A percentile compares a stretch with the other conserved stretches of the same genome.
Evolutionary conservation across 2,888 invertebrate species (phyloP).

Genomic region (Lochmaea crataegi): DNA sequence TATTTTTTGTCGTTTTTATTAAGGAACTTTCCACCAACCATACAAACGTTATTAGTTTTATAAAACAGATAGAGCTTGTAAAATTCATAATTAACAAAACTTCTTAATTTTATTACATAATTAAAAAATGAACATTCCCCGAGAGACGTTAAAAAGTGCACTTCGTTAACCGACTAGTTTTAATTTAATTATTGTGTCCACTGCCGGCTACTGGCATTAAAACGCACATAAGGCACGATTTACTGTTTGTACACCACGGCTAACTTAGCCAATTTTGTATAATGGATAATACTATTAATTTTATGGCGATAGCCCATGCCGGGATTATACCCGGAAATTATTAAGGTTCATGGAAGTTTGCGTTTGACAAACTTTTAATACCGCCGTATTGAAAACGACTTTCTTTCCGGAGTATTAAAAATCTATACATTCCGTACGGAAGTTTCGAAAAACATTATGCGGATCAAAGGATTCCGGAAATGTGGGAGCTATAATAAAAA

Average conservation of each 20-base stretch:
- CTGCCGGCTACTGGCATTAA: constrained; percentile 1
- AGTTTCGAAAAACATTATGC: too few species aligned
- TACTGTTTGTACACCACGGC: constrained; percentile 3
- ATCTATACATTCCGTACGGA: not conserved
- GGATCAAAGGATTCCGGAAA: too few species aligned
- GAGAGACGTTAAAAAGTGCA: not conserved
- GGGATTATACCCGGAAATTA: not conserved
- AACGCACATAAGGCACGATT: constrained; percentile 1
- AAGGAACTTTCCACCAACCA: too few species aligned
- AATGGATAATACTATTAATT: constrained; percentile 3
- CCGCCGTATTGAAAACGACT: not conserved
- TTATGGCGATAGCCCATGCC: not conserved
- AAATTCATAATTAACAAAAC: not conserved
- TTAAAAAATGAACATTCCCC: constrained; percentile 2
- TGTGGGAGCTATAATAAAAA: too few species aligned
- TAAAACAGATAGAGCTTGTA: constrained; percentile 1
- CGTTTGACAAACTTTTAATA: not conserved
- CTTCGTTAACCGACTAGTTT: not conserved
- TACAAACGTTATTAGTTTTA: not conserved
- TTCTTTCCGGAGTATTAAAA: not conserved
- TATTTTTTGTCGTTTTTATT: too few species aligned
- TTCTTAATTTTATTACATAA: not conserved
- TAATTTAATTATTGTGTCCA: constrained; percentile 1
- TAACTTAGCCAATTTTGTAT: constrained; percentile 1
- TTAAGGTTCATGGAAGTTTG: not conserved